Percentiles rank a stretch among this genome's conserved stretches.
phyloP scores from a whole-genome alignment of 2,888 invertebrate species.

The Lapara coniferarum region DNA sequence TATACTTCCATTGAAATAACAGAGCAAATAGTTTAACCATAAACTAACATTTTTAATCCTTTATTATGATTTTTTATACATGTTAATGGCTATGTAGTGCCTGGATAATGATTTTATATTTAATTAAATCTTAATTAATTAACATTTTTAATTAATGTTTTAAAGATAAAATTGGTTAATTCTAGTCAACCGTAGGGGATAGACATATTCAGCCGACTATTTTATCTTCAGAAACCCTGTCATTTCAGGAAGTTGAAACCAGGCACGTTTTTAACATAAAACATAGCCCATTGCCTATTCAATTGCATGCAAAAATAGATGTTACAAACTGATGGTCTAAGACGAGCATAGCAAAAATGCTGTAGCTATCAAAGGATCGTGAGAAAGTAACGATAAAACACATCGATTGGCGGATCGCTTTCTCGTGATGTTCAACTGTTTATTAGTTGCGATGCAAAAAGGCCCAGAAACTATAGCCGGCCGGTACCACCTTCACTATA shows the following conservation, averaged over 20 bases:
- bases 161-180: too few relatives aligned
- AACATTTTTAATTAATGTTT: too few relatives aligned
- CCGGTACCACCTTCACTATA: conserved; percentile 42
- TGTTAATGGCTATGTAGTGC: too few relatives aligned
- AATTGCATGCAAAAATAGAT: conserved; percentile 29
- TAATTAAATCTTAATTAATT: too few relatives aligned
- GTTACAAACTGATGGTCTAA: conserved; percentile 30
- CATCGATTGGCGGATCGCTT: conserved; percentile 80
- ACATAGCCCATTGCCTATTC: conserved; percentile 25
- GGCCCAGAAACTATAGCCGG: conserved; percentile 63
- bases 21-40: too few relatives aligned
- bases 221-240: not conserved
- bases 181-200: too few relatives aligned
- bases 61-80: too few relatives aligned
- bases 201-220: too few relatives aligned
- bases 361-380: conserved; percentile 56
- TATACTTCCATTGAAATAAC: too few relatives aligned
- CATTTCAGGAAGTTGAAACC: not conserved
- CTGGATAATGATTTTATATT: too few relatives aligned
- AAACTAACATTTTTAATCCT: too few relatives aligned
- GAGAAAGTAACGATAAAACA: conserved; percentile 82
- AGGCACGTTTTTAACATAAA: conserved; percentile 3
- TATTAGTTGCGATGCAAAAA: conserved; percentile 77
- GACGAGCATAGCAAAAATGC: conserved; percentile 14
- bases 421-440: conserved; percentile 80